phyloP scores from a whole-genome alignment of 2,113 vertebrate genomes.

The Semnornis frantzii region DNA sequence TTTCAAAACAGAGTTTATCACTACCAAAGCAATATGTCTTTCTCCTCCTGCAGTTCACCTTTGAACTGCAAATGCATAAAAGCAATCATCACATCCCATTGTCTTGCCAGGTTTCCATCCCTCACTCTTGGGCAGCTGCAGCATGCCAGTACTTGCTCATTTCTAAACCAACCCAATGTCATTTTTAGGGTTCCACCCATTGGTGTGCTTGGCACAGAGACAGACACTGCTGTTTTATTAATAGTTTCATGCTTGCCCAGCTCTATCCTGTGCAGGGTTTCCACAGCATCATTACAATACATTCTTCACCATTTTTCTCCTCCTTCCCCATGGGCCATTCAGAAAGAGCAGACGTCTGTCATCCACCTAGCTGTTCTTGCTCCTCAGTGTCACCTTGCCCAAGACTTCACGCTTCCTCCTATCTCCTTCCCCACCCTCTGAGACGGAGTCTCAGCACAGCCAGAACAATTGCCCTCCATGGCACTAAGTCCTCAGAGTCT shows the following conservation, averaged over 20 bases:
- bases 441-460: not conserved
- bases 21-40: not conserved
- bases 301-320: not conserved
- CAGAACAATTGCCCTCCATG: not conserved
- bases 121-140: not conserved
- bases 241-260: slow-evolving; percentile 39
- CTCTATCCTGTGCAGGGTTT: slow-evolving; percentile 13
- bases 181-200: slow-evolving; percentile 41
- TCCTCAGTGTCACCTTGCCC: slow-evolving; percentile 10
- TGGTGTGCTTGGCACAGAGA: slow-evolving; percentile 13
- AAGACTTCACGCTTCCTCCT: not conserved
- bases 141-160: slow-evolving; percentile 21
- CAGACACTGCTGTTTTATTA: slow-evolving; percentile 47
- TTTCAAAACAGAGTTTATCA: not conserved
- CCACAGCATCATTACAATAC: slow-evolving; percentile 9
- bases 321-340: not conserved
- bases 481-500: not conserved
- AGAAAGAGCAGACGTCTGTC: not conserved
- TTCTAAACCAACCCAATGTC: slow-evolving; percentile 14
- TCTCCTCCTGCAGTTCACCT: not conserved
- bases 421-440: not conserved
- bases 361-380: not conserved
- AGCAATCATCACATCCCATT: not conserved
- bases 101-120: not conserved
- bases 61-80: not conserved